Base-by-base conservation (phyloP, 2,113 vertebrate species). In the Gymnarchus niloticus region DNA sequence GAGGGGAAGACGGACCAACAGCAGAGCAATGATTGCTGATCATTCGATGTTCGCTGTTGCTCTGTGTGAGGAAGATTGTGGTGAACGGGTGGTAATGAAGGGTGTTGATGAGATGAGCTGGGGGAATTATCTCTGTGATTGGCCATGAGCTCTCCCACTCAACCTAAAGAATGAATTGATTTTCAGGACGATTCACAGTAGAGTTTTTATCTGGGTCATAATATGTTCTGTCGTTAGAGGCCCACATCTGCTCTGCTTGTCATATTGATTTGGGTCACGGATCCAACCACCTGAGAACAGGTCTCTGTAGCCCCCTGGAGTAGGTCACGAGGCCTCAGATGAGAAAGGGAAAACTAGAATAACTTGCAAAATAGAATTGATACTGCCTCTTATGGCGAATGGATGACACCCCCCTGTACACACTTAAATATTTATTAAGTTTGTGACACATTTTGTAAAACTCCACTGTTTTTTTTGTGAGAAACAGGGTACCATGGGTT, bases 21-120 rank as follows among this genome's bases (percentile, higher is more conserved):
- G 83, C 17, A 77, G 84, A 73, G 82, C 23, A 41, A 87, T 93
- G 23, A 91, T 92, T 93, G 90, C 90, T 90, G 89, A 90, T 91
- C 88, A 61, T 88, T 69, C 10, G 21, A 33, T 52, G 49, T 23
- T 81, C 48, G 3, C 25, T 52, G 78, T 81, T 51, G 48, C 9
- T 3, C 21, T 51, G n/a, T 81, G 46, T 17, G 83, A 87, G 37
- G 83, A 25, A 73, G 78, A 41, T 85, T 86, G n/a, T 23, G 23
- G 33, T 51, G 78, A 85, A 49, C 49, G 17, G 76, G 88, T 88
- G 88, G 86, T 91, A 87, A 92, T 91, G 90, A 91, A 85, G 86
- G 82, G 87, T 86, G 83, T 84, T 86, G 83, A 2, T 81, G 48
- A 52, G 3, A 28, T 52, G 2, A 23, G 21, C 23, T 6, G 28